These are phyloP conservation scores for Norana najaformis DNA, from an alignment of 2,888 invertebrate genomes.

Conservation along the genomic window DNA sequence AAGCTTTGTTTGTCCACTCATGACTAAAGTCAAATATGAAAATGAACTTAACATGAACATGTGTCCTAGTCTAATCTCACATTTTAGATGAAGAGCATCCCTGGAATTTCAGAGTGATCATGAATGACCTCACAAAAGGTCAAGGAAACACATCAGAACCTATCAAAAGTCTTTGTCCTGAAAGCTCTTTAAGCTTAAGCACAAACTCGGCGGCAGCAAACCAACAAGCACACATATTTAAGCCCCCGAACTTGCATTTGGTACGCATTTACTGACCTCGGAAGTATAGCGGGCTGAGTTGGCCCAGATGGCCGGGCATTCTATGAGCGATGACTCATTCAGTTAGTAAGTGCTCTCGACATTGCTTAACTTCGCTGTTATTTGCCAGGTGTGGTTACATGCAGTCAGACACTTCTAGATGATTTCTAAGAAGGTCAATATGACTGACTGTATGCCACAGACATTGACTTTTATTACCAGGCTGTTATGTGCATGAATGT, in stretches of 20 bases:
- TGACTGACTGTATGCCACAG: neutral
- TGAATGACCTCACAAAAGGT: neutral
- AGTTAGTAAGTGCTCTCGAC: neutral
- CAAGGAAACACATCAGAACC: no score
- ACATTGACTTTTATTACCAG: neutral
- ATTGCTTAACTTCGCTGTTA: neutral
- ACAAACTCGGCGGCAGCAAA: neutral
- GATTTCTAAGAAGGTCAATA: neutral
- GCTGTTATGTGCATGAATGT: no score
- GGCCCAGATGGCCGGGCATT: neutral
- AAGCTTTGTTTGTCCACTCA: neutral
- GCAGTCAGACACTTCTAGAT: no score
- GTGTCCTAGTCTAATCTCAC: neutral
- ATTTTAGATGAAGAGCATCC: no score
- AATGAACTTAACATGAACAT: neutral
- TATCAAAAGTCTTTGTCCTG: no score
- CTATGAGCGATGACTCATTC: neutral
- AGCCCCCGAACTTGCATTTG: neutral
- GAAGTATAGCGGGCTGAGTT: neutral
- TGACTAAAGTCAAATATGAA: neutral
- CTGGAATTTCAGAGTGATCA: neutral
- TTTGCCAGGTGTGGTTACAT: no score
- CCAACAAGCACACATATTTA: neutral
- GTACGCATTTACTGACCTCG: neutral
- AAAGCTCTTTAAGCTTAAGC: neutral